These are phyloP conservation scores for Aythya baeri DNA, from an alignment of 2,113 vertebrate species.

Conservation along the genomic window DNA sequence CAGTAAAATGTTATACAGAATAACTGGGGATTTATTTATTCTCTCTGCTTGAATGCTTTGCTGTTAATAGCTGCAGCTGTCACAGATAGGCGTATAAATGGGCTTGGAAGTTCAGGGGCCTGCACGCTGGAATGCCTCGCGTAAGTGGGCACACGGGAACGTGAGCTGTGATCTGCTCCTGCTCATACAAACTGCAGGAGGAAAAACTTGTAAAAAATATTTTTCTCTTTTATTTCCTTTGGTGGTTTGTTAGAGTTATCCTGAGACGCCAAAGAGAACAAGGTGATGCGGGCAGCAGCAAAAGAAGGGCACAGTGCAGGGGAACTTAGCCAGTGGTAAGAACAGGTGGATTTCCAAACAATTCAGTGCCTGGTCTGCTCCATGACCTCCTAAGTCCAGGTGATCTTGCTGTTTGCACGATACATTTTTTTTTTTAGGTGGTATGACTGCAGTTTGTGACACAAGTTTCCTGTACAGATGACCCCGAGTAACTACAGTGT, in stretches of 20 bases:
- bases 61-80: constrained; percentile 19
- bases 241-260: neutral
- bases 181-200: neutral
- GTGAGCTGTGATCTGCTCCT: neutral
- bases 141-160: neutral
- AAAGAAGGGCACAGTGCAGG: neutral
- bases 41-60: neutral
- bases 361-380: neutral
- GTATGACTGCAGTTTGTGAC: neutral
- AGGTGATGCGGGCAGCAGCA: neutral
- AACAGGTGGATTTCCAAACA: neutral
- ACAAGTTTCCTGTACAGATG: neutral
- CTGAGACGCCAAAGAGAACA: neutral
- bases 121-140: neutral
- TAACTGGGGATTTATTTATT: constrained; percentile 15
- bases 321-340: neutral
- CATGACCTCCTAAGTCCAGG: neutral
- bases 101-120: neutral
- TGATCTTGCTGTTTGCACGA: neutral
- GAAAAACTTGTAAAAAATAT: neutral
- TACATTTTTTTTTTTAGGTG: neutral
- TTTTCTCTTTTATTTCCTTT: neutral
- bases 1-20: neutral
- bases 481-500: neutral
- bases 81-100: neutral